A percentile compares a stretch with the other conserved stretches of the same genome.
These are phyloP conservation scores for Zosterops hypoxanthus DNA, from an alignment of 2,113 vertebrate species.

Conservation along the genomic window DNA sequence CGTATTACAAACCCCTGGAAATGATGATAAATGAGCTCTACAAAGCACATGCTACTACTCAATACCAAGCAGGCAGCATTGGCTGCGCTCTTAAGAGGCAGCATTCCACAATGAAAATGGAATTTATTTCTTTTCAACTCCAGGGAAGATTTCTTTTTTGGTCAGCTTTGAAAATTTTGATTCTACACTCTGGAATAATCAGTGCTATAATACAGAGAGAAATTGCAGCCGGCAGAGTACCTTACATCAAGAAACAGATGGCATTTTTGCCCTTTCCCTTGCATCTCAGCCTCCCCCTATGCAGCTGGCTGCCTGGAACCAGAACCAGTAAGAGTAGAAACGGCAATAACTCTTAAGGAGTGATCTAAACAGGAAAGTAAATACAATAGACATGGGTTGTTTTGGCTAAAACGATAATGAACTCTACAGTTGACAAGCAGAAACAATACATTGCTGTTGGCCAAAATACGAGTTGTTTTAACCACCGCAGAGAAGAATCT, in stretches of 20 bases:
- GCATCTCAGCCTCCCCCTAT: conserved; percentile 12
- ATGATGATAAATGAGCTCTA: conserved; percentile 29
- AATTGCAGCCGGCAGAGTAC: conserved; percentile 12
- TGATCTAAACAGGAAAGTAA: conserved; percentile 53
- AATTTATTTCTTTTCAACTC: conserved; percentile 20
- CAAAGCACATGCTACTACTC: conserved; percentile 16
- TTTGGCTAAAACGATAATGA: neutral
- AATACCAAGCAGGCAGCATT: conserved; percentile 14
- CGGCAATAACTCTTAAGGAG: conserved; percentile 40
- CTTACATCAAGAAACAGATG: conserved; percentile 45
- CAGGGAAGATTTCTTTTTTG: neutral
- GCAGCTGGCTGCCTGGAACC: conserved; percentile 59
- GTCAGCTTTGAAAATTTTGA: conserved; percentile 15
- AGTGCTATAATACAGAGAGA: neutral
- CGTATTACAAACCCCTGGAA: neutral
- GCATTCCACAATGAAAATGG: conserved; percentile 24
- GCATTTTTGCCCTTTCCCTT: conserved; percentile 28
- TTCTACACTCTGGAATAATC: neutral
- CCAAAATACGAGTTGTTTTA: neutral
- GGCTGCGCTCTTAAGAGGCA: neutral
- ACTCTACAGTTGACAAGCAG: neutral
- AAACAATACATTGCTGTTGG: neutral
- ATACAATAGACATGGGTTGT: conserved; percentile 15
- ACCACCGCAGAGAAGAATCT: conserved; percentile 32
- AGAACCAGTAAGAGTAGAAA: conserved; percentile 14